phyloP scores from a whole-genome alignment of 2,113 vertebrate species.

The Gavialis gangeticus region DNA sequence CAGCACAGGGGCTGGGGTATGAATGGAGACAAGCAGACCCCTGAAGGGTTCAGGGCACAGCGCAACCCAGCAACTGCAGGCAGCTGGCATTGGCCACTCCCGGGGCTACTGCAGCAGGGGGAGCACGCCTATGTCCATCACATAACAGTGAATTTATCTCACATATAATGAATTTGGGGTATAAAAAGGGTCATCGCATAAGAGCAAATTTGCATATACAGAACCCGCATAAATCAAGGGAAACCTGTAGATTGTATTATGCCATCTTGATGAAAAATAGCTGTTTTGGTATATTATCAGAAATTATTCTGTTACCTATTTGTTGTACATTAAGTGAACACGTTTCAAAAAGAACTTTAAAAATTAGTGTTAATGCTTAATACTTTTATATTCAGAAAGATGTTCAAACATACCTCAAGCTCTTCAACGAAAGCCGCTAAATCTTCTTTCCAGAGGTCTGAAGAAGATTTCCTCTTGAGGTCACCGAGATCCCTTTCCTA shows the following conservation, averaged over 20 bases:
- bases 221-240: too few relatives aligned
- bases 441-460: conserved; percentile 97
- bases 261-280: neutral
- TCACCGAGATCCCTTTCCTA: conserved; percentile 91
- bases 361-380: neutral
- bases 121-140: too few relatives aligned
- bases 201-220: too few relatives aligned
- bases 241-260: neutral
- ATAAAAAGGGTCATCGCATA: too few relatives aligned
- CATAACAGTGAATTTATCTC: too few relatives aligned
- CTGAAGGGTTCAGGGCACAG: too few relatives aligned
- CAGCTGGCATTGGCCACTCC: too few relatives aligned
- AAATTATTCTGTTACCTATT: neutral
- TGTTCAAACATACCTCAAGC: conserved; percentile 87
- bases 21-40: too few relatives aligned
- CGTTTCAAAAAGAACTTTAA: neutral
- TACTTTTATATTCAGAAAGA: neutral
- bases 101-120: too few relatives aligned
- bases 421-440: conserved; percentile 95
- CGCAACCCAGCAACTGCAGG: too few relatives aligned
- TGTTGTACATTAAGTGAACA: neutral
- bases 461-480: conserved; percentile 88
- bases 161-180: too few relatives aligned
- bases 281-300: neutral
- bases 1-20: too few relatives aligned